Percentiles rank a stretch among this genome's conserved stretches.
Evolutionary conservation across 2,797 vertebrate genomes (phyloP).

Genomic region (Allobates femoralis): DNA sequence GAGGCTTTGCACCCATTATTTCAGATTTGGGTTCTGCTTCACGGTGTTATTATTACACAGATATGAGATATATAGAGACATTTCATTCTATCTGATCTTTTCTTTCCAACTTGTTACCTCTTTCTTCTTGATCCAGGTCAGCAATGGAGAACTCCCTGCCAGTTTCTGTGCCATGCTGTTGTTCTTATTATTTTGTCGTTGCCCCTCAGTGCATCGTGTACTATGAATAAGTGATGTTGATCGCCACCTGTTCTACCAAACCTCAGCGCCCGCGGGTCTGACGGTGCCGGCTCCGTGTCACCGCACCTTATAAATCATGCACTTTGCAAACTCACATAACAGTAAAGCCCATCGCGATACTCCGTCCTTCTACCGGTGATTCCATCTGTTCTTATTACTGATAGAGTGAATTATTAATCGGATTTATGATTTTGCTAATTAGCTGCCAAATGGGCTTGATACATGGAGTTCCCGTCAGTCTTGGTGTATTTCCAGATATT

Average conservation of each 20-base stretch:
- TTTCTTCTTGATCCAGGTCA: not conserved
- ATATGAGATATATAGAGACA: too few species aligned
- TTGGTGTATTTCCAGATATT: not conserved
- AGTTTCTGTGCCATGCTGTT: not conserved
- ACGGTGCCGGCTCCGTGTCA: constrained; percentile 52
- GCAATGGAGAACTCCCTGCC: not conserved
- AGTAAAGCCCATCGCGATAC: constrained; percentile 17
- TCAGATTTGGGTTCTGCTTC: too few species aligned
- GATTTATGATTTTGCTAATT: constrained; percentile 51
- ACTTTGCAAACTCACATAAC: constrained; percentile 43
- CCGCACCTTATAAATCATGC: constrained; percentile 47
- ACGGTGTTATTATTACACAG: too few species aligned
- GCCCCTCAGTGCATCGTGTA: not conserved
- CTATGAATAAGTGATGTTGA: constrained; percentile 56
- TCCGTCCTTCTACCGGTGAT: constrained; percentile 20
- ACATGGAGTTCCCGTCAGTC: not conserved
- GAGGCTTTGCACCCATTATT: too few species aligned
- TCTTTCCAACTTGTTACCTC: not conserved
- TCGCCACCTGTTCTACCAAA: constrained; percentile 45
- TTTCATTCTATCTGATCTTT: not conserved
- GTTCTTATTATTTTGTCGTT: constrained; percentile 30
- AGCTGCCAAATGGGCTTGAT: constrained; percentile 6
- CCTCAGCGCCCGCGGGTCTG: constrained; percentile 10
- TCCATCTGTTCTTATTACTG: constrained; percentile 60
- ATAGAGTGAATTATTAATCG: constrained; percentile 47